Percentiles rank a stretch among this genome's conserved stretches.
Evolutionary conservation across 2,797 vertebrate species (phyloP).

Genomic region (Sardinella longiceps): DNA sequence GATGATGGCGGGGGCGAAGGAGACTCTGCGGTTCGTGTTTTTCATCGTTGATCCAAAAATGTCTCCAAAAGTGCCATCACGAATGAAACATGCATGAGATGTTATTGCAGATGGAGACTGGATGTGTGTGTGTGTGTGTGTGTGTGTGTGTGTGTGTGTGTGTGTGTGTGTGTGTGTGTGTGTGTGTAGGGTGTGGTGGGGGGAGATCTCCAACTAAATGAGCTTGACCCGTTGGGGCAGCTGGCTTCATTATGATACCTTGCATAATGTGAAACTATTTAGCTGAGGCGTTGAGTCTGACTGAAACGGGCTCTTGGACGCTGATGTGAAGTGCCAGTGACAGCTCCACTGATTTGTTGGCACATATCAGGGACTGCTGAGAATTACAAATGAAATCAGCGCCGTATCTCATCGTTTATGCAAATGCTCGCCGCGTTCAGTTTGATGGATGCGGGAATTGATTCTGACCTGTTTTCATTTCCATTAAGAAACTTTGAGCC

Average conservation of each 20-base stretch:
- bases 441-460: neutral
- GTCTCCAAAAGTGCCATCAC: neutral
- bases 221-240: constrained; percentile 27
- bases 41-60: neutral
- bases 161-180: too few relatives aligned
- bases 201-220: constrained; percentile 17
- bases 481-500: neutral
- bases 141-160: too few relatives aligned
- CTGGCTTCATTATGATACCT: constrained; percentile 7
- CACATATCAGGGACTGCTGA: neutral
- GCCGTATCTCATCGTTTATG: neutral
- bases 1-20: neutral
- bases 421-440: neutral
- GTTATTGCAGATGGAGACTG: constrained; percentile 27
- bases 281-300: neutral
- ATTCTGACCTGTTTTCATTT: constrained; percentile 5
- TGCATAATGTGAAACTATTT: constrained; percentile 22
- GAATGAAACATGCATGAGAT: constrained; percentile 30
- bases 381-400: constrained; percentile 13
- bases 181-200: too few relatives aligned
- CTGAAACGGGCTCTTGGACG: neutral
- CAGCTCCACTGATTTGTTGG: constrained; percentile 17
- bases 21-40: neutral
- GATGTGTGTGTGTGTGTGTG: too few relatives aligned
- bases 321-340: constrained; percentile 4